Evolutionary conservation across 1,140 invertebrate genomes (phyloP).

Genomic region (Gonatopus flavifemur): DNA sequence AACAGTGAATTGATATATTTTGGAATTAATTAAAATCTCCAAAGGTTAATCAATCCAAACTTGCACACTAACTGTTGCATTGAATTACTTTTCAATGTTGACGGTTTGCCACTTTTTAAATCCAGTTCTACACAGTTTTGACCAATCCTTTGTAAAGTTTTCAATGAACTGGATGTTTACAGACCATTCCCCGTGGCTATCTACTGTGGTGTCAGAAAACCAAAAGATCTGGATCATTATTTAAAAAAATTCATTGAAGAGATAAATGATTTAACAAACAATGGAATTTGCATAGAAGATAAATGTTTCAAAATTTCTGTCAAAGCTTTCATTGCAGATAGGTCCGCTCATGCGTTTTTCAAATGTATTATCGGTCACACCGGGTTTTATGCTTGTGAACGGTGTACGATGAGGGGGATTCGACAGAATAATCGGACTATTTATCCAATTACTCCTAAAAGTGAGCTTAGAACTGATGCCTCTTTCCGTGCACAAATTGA

Average conservation of each 20-base stretch:
- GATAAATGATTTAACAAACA: conserved; percentile 4
- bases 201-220: conserved; percentile 17
- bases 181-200: conserved; percentile 18
- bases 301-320: conserved; percentile 6
- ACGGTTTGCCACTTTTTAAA: conserved; percentile 23
- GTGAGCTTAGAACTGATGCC: conserved; percentile 13
- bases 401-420: conserved; percentile 10
- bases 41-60: conserved; percentile 12
- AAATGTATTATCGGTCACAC: conserved; percentile 22
- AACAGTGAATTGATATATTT: conserved; percentile 26
- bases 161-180: conserved; percentile 7
- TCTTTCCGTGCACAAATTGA: conserved; percentile 15
- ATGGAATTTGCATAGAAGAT: conserved; percentile 4
- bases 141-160: conserved; percentile 24
- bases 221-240: conserved; percentile 8
- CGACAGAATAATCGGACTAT: conserved; percentile 4
- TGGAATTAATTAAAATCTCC: conserved; percentile 13
- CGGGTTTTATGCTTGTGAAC: conserved; percentile 16
- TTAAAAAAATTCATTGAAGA: conserved; percentile 14
- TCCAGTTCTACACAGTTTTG: conserved; percentile 21
- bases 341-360: conserved; percentile 14
- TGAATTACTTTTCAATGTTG: conserved; percentile 20
- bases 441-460: conserved; percentile 4
- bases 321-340: conserved; percentile 22
- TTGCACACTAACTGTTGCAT: conserved; percentile 8